Conservation (phyloP, 2,113 vertebrate species). For the Lates calcarifer region DNA sequence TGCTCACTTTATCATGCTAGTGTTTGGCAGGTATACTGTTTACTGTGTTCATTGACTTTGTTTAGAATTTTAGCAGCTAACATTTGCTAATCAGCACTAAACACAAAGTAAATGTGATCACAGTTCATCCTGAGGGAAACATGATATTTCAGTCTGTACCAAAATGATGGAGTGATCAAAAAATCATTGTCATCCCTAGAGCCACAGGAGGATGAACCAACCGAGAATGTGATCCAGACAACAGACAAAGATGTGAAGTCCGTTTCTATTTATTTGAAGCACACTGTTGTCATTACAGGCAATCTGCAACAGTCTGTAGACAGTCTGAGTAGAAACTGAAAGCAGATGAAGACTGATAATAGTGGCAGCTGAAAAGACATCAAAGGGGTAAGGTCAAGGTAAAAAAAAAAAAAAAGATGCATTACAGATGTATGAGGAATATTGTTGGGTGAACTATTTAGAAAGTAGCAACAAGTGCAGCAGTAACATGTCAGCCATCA, state of each 20-base stretch:
- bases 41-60: background rate
- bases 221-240: too few relatives aligned
- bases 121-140: background rate
- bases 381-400: background rate
- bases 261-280: background rate
- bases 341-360: background rate
- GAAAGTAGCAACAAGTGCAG: background rate
- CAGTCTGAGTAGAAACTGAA: background rate
- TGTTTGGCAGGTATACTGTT: too few relatives aligned
- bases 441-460: background rate
- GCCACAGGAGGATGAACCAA: too few relatives aligned
- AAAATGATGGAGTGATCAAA: background rate
- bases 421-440: background rate
- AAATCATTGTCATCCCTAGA: too few relatives aligned
- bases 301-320: background rate
- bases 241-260: too few relatives aligned
- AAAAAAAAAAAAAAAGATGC: slow-evolving; percentile 7
- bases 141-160: background rate
- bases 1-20: too few relatives aligned
- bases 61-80: background rate
- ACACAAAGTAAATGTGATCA: background rate
- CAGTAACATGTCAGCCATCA: background rate
- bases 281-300: background rate
- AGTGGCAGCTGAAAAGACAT: background rate
- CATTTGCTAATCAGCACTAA: background rate